These are phyloP conservation scores for Steinernema scapterisci DNA, from an alignment of 2,888 invertebrate species.

Conservation along the genomic window DNA sequence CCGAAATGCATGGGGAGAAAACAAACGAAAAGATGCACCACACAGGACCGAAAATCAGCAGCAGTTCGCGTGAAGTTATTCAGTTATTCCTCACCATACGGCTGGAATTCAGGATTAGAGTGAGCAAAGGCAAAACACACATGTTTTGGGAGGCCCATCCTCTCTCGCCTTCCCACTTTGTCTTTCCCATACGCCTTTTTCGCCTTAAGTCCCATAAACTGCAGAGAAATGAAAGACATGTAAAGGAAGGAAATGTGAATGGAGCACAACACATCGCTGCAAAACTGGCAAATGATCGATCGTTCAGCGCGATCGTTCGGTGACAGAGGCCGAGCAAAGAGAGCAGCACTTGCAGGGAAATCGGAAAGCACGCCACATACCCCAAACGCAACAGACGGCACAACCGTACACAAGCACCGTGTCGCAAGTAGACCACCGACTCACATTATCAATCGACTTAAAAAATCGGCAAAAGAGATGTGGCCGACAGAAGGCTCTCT, in stretches of 20 bases:
- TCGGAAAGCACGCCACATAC: too few species aligned
- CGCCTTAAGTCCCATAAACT: neutral
- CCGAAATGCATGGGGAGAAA: too few species aligned
- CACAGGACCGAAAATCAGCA: too few species aligned
- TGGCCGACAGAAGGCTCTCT: too few species aligned
- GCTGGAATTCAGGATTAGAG: neutral
- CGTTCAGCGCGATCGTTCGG: neutral
- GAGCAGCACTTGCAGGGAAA: too few species aligned
- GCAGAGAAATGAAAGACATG: neutral
- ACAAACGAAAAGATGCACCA: too few species aligned
- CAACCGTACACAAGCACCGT: too few species aligned
- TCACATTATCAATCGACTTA: too few species aligned
- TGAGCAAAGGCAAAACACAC: neutral
- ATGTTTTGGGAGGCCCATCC: neutral
- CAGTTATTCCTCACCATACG: neutral
- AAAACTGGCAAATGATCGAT: neutral
- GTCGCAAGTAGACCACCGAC: too few species aligned
- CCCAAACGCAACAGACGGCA: too few species aligned
- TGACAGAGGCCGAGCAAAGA: too few species aligned
- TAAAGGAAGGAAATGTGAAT: neutral
- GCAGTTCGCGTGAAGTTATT: neutral
- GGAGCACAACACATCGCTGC: neutral
- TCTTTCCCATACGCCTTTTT: neutral
- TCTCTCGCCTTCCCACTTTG: neutral
- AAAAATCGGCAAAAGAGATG: too few species aligned